These are phyloP conservation scores for Chironomus tepperi DNA, from an alignment of 1,140 invertebrate genomes.

Conservation along the genomic window DNA sequence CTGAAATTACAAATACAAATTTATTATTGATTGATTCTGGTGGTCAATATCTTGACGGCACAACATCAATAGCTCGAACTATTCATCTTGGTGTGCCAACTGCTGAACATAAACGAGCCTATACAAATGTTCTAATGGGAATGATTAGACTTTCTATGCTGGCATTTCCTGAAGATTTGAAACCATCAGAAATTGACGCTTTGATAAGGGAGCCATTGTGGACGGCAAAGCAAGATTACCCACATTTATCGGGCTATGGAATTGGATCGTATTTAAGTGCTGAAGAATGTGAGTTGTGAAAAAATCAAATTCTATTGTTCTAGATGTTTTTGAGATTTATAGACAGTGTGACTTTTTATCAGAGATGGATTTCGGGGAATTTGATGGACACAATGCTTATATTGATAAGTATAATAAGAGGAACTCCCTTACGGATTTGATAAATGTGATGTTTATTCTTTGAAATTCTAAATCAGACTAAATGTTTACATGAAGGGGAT, in stretches of 20 bases:
- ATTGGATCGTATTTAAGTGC: constrained; percentile 78
- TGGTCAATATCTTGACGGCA: constrained; percentile 76
- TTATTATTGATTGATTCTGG: constrained; percentile 63
- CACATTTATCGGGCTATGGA: constrained; percentile 82
- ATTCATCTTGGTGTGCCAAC: constrained; percentile 77
- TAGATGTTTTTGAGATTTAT: too few species aligned
- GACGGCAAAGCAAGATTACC: constrained; percentile 70
- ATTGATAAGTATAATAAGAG: too few species aligned
- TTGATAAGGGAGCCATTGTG: constrained; percentile 71
- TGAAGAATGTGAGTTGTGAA: constrained; percentile 62
- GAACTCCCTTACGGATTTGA: too few species aligned
- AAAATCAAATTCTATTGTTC: background rate
- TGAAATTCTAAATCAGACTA: too few species aligned
- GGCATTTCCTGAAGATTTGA: constrained; percentile 56
- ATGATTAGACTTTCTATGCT: constrained; percentile 63
- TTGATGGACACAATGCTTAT: too few species aligned
- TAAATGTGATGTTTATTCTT: too few species aligned
- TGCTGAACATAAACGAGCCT: constrained; percentile 64
- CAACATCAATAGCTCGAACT: constrained; percentile 88
- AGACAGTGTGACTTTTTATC: too few species aligned
- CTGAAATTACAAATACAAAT: constrained; percentile 56
- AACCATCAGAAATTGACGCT: constrained; percentile 59
- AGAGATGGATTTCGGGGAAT: too few species aligned
- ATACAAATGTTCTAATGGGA: constrained; percentile 84
- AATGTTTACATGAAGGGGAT: too few species aligned